Base-by-base conservation (phyloP, 2,113 vertebrate genomes). In the Coptodon rendalli region DNA sequence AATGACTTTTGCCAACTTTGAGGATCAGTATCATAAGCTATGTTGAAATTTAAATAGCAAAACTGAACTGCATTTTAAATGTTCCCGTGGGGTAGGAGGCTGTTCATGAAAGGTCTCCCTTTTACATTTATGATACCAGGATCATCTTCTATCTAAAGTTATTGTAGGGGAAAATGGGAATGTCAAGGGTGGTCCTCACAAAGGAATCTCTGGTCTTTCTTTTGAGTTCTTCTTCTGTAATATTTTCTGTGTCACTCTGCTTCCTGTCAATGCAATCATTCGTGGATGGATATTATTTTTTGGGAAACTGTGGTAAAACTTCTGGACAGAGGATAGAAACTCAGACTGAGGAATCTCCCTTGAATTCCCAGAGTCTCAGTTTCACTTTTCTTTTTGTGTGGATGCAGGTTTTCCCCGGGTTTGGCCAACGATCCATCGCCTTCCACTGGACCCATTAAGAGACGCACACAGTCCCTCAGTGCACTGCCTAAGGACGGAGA, bases 401-500 rank as follows among this genome's bases (percentile, higher is more conserved):
- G 71, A 38, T 57, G 34, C 90, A 98, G 97, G 45, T 98, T 98
- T 91, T 97, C 97, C 27, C 97, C 97, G 3, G 96, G 97, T 45
- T 95, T 96, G 88, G 91, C 96, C 88, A 97, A 96, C 6, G 97
- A 98, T 84, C 93, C 97, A 3, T 92, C 96, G 7, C 95, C 97
- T 86, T 97, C 97, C 48, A 78, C 96, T 45, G 95, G 96, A 9
- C 92, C 97, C 3, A 96, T 96, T 13, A 99, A 99, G 92, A 97
- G 98, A 54, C 96, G 98, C 87, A 98, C 98, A 2, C 98, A 99
- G 95, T 98, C 98, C 9, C 97, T 99, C 82, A 98, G 98, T 22
- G 98, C 98, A 17, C 94, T 99, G 84, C 98, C 98, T 29, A 99
- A 97, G 92, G 98, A 98, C 13, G 95, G 96, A 7, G 98, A 99